Base-by-base conservation (phyloP, 2,888 invertebrate species). In the Tachina lurida region DNA sequence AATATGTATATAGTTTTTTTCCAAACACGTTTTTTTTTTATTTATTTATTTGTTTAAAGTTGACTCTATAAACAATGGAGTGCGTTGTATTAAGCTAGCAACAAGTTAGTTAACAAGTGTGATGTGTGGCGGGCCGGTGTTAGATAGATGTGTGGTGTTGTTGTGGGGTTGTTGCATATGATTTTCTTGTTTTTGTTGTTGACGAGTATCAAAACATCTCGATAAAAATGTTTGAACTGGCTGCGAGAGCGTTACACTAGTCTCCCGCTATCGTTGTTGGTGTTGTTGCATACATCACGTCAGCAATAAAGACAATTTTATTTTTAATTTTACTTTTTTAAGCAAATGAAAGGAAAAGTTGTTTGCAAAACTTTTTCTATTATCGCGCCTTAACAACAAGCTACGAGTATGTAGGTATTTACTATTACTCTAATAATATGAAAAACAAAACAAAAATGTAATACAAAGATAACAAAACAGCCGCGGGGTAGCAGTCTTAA, bases 271-370 rank as follows among this genome's bases (percentile, higher is more conserved):
- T 74, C 31, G 31, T 31, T 63, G 19, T 63, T 56, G 63, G 70
- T 54, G 15, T 63, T 56, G 63, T 39, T 39, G 71, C n/a, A 56
- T 39, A 47, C 17, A 67, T 49, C 31, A 65, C 49, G 73, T 56
- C 52, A 67, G 41, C 43, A 41, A 17, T 22, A 56, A 49, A 60
- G 52, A 68, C 75, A 43, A 17, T 70, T 56, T 54, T 71, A 31
- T 5, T 31, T 31, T 31, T 7, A 31, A 31, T 13, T 10, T 67
- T 22, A 17, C n/a, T 10, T 19, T 31, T 45, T 73, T 15, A 0
- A 49, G 15, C 22, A 75, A 85, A 79, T 62, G 86, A 86, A 86
- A 86, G 86, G 86, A 86, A 86, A 86, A 86, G 86, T 86, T 86
- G 86, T 79, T 86, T 76, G 75, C 43, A 73, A 81, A 83, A 79